Evolutionary conservation across 2,797 vertebrate genomes (phyloP), one percentile per base, ranked within the genome.

Genomic region (Atherinosoma microstoma): DNA sequence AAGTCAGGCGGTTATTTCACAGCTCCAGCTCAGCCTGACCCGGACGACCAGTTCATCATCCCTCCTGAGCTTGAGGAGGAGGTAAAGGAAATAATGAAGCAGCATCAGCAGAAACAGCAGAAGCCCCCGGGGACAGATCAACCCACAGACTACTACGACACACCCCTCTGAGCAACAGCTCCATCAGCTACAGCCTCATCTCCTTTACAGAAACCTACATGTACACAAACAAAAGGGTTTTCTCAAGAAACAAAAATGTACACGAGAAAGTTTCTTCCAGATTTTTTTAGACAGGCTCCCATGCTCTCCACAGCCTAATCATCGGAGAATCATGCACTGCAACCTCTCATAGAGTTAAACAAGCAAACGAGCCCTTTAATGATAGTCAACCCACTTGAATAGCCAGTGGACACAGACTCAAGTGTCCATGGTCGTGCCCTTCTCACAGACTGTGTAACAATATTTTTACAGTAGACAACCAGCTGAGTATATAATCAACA

Each of bases 11-110:
- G 97, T 11, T 99, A 99, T 88, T 99, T 99, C 56, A 97, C 97
- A 0, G 98, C 98, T 27, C 98, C 98, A 0, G 96, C 98, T 0
- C 97, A 99, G 76, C 97, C 97, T 0, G 98, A 99, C 83, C 98
- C 98, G 0, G 98, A 99, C 0, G 98, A 99, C 80, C 97, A 99
- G 94, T 98, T 99, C 79, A 99, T 99, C 89, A 96, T 99, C 75
- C 98, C 98, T 0, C 98, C 98, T 0, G 98, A 99, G 90, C 95
- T 99, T 49, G 98, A 99, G 81, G 98, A 99, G 84, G 98, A 99
- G 76, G 98, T 99, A 60, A 98, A 97, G 83, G 98, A 99, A 88
- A 97, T 99, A 66, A 99, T 99, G 97, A 99, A 98, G 73, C 97
- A 98, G 81, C 97, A 98, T 91, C 97, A 98, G 89, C 97, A 97